Evolutionary conservation across 2,797 vertebrate species (phyloP).

Genomic region (Oreortyx pictus): DNA sequence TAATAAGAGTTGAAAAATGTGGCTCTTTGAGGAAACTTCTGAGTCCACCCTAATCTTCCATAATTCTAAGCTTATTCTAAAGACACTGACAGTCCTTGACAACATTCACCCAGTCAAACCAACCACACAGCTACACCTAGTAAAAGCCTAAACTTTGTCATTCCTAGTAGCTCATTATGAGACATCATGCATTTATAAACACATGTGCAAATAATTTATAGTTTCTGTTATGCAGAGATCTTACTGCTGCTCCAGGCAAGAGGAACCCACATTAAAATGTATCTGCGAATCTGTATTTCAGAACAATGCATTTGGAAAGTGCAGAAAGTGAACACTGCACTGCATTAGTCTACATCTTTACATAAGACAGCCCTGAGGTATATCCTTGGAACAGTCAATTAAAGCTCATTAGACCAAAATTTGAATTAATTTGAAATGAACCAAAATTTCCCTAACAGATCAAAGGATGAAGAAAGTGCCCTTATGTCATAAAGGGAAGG

Average conservation of each 20-base stretch:
- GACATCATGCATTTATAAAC: neutral
- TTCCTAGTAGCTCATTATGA: neutral
- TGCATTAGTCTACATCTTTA: neutral
- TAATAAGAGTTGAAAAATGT: neutral
- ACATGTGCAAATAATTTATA: neutral
- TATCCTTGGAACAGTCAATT: neutral
- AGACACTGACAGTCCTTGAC: neutral
- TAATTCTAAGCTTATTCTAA: neutral
- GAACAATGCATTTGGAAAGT: neutral
- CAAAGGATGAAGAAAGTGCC: neutral
- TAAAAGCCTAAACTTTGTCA: neutral
- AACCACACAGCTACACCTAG: neutral
- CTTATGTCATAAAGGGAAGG: neutral
- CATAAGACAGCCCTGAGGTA: neutral
- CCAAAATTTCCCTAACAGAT: neutral
- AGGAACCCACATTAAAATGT: neutral
- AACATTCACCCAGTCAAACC: neutral
- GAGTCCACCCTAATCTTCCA: neutral
- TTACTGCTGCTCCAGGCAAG: neutral
- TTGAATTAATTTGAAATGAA: neutral
- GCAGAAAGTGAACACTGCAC: neutral
- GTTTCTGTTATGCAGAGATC: neutral
- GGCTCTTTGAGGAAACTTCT: neutral
- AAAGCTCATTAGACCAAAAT: neutral
- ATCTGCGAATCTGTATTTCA: neutral